Conservation (phyloP, 2,797 vertebrate species). For the Somateria mollissima region DNA sequence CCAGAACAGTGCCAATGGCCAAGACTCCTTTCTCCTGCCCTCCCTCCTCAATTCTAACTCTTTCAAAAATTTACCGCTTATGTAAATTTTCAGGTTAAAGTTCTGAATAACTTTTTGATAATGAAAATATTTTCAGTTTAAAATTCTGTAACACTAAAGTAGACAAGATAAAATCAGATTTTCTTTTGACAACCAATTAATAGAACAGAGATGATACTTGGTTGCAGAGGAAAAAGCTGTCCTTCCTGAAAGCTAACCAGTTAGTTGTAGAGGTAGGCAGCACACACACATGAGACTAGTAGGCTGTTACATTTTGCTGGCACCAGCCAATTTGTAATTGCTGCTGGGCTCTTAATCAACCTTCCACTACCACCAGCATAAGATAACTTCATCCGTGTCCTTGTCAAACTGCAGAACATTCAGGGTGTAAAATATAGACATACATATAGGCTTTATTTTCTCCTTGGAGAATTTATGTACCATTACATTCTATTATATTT, state of each 20-base stretch:
- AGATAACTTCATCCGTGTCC: constrained; percentile 46
- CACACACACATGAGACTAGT: not conserved
- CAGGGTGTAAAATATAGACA: constrained; percentile 38
- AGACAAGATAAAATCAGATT: not conserved
- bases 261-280: not conserved
- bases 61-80: not conserved
- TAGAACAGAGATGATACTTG: fast-evolving
- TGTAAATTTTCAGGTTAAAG: not conserved
- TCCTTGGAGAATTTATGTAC: constrained; percentile 71
- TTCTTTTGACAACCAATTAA: not conserved
- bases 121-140: not conserved
- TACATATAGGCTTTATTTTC: constrained; percentile 57
- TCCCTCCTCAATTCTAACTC: not conserved
- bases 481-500: constrained; percentile 54
- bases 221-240: not conserved
- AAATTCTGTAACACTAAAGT: fast-evolving
- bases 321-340: not conserved
- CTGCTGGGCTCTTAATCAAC: not conserved
- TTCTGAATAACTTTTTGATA: not conserved
- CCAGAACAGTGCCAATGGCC: not conserved
- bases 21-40: not conserved
- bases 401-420: constrained; percentile 54
- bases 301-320: not conserved
- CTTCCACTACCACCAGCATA: not conserved
- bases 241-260: not conserved